Base-by-base conservation (phyloP, 2,888 invertebrate genomes). In the Lymantria monacha region DNA sequence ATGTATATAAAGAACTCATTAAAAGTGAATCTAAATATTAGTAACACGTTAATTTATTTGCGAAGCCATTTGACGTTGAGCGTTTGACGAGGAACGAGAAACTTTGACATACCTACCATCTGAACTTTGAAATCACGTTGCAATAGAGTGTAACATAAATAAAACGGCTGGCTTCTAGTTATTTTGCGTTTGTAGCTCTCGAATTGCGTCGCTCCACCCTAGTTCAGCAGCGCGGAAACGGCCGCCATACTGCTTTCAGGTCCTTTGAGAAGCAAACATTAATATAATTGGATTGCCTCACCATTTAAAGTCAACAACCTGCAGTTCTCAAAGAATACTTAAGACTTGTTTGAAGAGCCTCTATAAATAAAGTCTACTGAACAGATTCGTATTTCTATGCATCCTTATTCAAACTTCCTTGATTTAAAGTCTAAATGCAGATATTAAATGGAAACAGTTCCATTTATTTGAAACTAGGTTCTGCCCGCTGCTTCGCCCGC, bases 231-330 rank as follows among this genome's bases (percentile, higher is more conserved):
- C 48, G 67, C 69, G 72, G 73, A 76, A 72, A 61, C 58, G 61
- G 58, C 51, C 60, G 52, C 55, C 55, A 61, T 59, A 52, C 53
- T 59, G 74, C 76, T 78, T 73, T 76, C 74, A 70, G 61, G 59
- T 70, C 74, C 80, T 86, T 87, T 86, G 86, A 83, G 69, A 66
- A 63, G 64, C 79, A 76, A 79, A 79, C 78, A 72, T 78, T 76
- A 72, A 77, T 79, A 77, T 87, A 87, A 87, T 87, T 87, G 86
- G 85, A 87, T 88, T 83, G 83, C 80, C 71, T 72, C 69, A 69
- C 71, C 69, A 70, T 75, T 79, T 75, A 69, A 67, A 72, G 68
- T 66, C 70, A 74, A 72, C 69, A 71, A 64, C 67, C 55, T 53
- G 61, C 48, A 43, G 40, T 49, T 45, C 31, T 38, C 38, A 42